Base-by-base conservation (phyloP, 2,797 vertebrate species). In the Channallabes apus region DNA sequence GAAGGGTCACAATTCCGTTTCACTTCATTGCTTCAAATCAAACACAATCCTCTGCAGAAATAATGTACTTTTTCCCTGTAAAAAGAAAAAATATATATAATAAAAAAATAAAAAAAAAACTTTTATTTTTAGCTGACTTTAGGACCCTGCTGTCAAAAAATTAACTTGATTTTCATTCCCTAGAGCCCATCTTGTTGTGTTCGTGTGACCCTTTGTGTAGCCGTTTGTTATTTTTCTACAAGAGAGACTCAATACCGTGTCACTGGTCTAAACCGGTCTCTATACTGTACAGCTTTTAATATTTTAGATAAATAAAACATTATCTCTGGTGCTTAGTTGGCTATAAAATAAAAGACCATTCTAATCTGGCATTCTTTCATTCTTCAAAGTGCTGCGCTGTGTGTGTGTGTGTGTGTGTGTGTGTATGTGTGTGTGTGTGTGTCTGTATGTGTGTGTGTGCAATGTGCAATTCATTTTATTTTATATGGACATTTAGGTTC, bases 291-390 rank as follows among this genome's bases (percentile, higher is more conserved):
- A 85, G 84, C 86, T 87, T 86, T 87, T 82, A 87, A 88, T 89
- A 89, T 89, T 89, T 89, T 82, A 84, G 78, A 89, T 87, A 79
- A 88, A 87, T 88, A 85, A 89, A 88, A 89, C 85, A 89, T 88
- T 54, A 84, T 64, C 51, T 78, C 69, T 78, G 67, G 58, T 41
- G 77, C 82, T 75, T 89, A 83, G 82, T 29, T 62, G 56, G 77
- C 75, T 85, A 72, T 84, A 73, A 87, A 78, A 78, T 77, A 46
- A 82, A 46, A 82, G 62, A 87, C 56, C 71, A 71, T 79, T 85
- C 80, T 75, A 84, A 87, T 85, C 46, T 64, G 11, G 71, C 65
- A 69, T 85, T 85, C 83, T 85, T 86, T 85, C 82, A 87, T 80
- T 54, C 78, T 75, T 73, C 83, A 77, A 35, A 22, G 29, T 8